Conservation (phyloP, 2,888 invertebrate genomes). For the Alloscopus bannaensis region DNA sequence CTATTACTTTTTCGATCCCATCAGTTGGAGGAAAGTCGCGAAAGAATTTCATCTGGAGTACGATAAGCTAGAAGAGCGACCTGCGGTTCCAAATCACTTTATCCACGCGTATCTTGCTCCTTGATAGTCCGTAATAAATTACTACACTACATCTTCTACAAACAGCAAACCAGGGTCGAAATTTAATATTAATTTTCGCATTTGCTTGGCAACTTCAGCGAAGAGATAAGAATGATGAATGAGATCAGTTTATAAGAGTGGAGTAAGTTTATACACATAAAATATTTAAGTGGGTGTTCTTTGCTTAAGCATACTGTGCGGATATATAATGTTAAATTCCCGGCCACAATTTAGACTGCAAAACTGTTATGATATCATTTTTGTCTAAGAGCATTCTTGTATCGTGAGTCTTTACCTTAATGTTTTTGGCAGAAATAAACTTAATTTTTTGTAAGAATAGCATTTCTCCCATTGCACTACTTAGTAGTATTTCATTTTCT, state of each 20-base stretch:
- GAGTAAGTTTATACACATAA: slow-evolving; percentile 10
- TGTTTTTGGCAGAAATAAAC: slow-evolving; percentile 55
- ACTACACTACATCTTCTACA: slow-evolving; percentile 21
- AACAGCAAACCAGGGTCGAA: slow-evolving; percentile 58
- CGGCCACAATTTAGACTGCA: slow-evolving; percentile 54
- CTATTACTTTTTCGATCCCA: slow-evolving; percentile 99
- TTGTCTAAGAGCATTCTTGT: slow-evolving; percentile 57
- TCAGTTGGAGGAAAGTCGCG: slow-evolving; percentile 98
- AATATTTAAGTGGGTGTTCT: not conserved
- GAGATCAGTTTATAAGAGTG: not conserved
- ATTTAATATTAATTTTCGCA: slow-evolving; percentile 39
- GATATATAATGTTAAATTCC: slow-evolving; percentile 43
- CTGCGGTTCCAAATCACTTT: slow-evolving; percentile 82
- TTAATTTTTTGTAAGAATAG: slow-evolving; percentile 58
- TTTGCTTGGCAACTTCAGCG: slow-evolving; percentile 7
- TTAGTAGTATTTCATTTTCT: too few species aligned
- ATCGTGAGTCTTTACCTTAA: slow-evolving; percentile 57
- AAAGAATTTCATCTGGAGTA: slow-evolving; percentile 99
- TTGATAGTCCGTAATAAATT: slow-evolving; percentile 48
- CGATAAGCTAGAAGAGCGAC: slow-evolving; percentile 97
- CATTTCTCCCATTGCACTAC: not conserved
- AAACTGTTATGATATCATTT: slow-evolving; percentile 53
- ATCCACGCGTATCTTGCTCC: slow-evolving; percentile 75
- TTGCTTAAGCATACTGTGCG: slow-evolving; percentile 3
- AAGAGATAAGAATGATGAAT: not conserved